phyloP scores from a whole-genome alignment of 1,140 invertebrate species.

The Drosophila parvula region DNA sequence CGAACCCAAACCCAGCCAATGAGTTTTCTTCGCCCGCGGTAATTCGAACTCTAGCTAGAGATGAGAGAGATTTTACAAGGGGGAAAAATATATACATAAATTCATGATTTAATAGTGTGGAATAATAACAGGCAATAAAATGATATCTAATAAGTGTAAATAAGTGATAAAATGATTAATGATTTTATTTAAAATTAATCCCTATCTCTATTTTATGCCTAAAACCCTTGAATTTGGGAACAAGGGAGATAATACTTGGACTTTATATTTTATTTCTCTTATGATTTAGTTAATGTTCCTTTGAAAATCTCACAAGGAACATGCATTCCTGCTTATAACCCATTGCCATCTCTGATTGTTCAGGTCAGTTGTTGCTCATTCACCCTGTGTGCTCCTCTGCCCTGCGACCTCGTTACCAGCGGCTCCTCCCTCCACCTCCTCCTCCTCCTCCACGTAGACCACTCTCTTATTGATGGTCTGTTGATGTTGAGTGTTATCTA shows the following conservation, averaged over 20 bases:
- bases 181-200: no score
- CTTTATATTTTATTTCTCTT: neutral
- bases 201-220: no score
- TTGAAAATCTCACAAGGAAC: neutral
- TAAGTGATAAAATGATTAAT: no score
- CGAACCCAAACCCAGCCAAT: neutral
- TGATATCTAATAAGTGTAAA: neutral
- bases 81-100: no score
- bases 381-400: slow-evolving; percentile 1
- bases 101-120: no score
- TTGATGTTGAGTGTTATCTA: slow-evolving; percentile 79
- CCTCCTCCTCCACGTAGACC: neutral
- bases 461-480: slow-evolving; percentile 74
- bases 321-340: neutral
- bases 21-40: neutral
- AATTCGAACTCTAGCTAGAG: slow-evolving; percentile 1
- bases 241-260: neutral
- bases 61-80: neutral
- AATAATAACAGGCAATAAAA: neutral
- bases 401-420: slow-evolving; percentile 8
- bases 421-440: neutral
- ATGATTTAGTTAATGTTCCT: no score
- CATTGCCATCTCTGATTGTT: slow-evolving; percentile 19
- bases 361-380: slow-evolving; percentile 35
- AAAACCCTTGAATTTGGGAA: no score